Percentiles rank a stretch among this genome's conserved stretches.
These are phyloP conservation scores for Lobophora halterata DNA, from an alignment of 2,888 invertebrate genomes.

Conservation along the genomic window DNA sequence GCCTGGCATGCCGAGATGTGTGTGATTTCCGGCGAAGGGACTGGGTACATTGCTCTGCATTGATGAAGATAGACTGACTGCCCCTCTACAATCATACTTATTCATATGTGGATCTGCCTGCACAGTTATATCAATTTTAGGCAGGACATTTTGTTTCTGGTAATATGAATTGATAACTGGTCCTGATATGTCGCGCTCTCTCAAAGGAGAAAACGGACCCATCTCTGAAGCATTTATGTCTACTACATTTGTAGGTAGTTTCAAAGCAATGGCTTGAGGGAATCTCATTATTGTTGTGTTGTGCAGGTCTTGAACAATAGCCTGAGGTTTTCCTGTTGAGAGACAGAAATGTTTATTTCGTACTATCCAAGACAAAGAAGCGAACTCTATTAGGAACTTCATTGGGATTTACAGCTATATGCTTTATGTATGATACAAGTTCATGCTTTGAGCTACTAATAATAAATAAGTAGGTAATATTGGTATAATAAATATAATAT, in stretches of 20 bases:
- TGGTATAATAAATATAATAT: no score
- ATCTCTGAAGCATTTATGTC: conserved; percentile 84
- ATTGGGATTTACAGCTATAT: no score
- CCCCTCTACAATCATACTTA: conserved; percentile 85
- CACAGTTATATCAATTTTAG: conserved; percentile 55
- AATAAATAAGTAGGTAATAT: no score
- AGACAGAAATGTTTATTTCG: no score
- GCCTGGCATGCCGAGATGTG: conserved; percentile 89
- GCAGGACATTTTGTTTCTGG: conserved; percentile 44
- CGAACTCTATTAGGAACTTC: no score
- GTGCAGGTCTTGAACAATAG: conserved; percentile 64
- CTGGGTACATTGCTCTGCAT: conserved; percentile 90
- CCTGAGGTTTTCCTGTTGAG: conserved; percentile 47
- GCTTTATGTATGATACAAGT: no score
- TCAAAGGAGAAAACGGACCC: conserved; percentile 83
- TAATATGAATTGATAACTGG: conserved; percentile 79
- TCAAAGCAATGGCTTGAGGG: conserved; percentile 75
- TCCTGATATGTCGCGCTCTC: conserved; percentile 83
- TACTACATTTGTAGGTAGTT: conserved; percentile 82
- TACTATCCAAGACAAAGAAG: no score
- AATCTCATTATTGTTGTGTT: conserved; percentile 70
- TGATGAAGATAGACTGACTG: conserved; percentile 83
- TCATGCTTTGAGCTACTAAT: no score
- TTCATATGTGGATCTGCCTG: conserved; percentile 81
- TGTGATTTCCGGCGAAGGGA: conserved; percentile 82